Evolutionary conservation across 2,888 invertebrate genomes (phyloP).

Genomic region (Thysanoteuthis rhombus): DNA sequence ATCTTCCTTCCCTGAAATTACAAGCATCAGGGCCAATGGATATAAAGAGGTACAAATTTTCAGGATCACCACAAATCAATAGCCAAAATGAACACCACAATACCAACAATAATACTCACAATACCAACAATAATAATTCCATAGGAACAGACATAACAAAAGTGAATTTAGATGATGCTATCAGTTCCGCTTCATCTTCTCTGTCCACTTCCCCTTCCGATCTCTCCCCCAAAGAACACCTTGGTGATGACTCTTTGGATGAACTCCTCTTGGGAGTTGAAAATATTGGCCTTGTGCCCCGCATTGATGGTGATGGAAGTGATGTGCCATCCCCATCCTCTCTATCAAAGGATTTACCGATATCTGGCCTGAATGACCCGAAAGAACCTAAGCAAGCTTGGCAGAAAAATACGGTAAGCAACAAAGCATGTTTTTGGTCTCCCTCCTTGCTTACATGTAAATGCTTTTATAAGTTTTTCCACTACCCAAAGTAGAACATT

Average conservation of each 20-base stretch:
- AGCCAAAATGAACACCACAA: no score
- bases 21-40: neutral
- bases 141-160: neutral
- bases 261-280: constrained; percentile 19
- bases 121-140: neutral
- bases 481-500: no score
- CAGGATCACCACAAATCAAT: neutral
- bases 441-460: neutral
- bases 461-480: no score
- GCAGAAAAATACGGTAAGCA: neutral
- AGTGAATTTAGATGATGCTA: neutral
- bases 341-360: neutral
- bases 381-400: neutral
- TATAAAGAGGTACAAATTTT: neutral
- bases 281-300: constrained; percentile 21
- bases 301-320: constrained; percentile 28
- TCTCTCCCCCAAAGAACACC: neutral
- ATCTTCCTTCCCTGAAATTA: neutral
- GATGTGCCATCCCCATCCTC: neutral
- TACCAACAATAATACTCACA: neutral
- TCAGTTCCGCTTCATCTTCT: neutral
- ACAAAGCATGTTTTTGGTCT: neutral
- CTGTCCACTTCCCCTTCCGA: neutral
- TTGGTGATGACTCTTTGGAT: constrained; percentile 21
- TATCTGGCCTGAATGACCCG: neutral